Conservation (phyloP, 2,888 invertebrate species). For the Orthosia incerta region DNA sequence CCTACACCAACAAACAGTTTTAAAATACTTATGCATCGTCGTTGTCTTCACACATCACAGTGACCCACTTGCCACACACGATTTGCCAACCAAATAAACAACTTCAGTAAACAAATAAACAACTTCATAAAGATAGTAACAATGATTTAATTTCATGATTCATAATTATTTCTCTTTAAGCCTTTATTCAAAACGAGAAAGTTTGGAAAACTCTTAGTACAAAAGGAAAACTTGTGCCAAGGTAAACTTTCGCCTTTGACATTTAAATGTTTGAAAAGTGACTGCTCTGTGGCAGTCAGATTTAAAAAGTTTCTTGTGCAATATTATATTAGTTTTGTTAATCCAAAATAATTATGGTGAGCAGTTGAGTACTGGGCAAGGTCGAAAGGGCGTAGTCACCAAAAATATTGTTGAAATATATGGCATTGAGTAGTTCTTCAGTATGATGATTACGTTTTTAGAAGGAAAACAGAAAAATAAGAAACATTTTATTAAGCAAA, state of each 20-base stretch:
- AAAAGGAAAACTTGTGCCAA: conserved; percentile 37
- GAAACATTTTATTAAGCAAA: not conserved
- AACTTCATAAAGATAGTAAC: conserved; percentile 29
- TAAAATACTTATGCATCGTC: conserved; percentile 39
- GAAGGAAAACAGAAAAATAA: not conserved
- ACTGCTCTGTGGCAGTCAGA: conserved; percentile 28
- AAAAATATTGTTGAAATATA: not conserved
- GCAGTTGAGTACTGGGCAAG: not conserved
- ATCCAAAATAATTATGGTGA: not conserved
- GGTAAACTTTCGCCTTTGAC: conserved; percentile 56
- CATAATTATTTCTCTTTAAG: conserved; percentile 11
- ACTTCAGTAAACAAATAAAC: conserved; percentile 39
- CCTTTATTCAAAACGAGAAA: conserved; percentile 23
- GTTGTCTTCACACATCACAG: conserved; percentile 46
- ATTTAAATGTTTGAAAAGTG: conserved; percentile 50
- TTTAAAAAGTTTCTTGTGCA: conserved; percentile 21
- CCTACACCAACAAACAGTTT: conserved; percentile 30
- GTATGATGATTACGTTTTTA: not conserved
- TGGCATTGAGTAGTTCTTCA: not conserved
- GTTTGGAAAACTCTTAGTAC: conserved; percentile 27
- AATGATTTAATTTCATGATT: conserved; percentile 6
- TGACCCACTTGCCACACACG: conserved; percentile 51
- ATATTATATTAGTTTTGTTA: conserved; percentile 26
- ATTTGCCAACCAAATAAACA: conserved; percentile 50
- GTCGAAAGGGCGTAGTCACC: not conserved